Base-by-base conservation (phyloP, 2,113 vertebrate species). In the Seriola quinqueradiata region DNA sequence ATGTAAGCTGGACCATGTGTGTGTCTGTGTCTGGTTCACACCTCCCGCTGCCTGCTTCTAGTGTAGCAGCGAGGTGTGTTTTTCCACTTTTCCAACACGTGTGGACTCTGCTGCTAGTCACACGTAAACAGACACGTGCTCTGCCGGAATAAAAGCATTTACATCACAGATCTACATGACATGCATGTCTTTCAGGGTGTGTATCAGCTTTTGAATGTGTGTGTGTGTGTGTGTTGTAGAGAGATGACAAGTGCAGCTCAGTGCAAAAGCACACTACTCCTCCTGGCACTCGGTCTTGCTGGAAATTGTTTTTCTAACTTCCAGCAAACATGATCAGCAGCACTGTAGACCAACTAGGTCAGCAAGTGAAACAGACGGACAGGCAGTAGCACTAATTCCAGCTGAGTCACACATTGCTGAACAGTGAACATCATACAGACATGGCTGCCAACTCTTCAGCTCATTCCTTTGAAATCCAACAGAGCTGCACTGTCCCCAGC, bases 351-450 rank as follows among this genome's bases (percentile, higher is more conserved):
- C 61, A 50, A 58, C 72, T 19, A 67, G 74, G 60, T 87, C 72
- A 84, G 82, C 70, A 65, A 79, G 60, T 32, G 34, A 67, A 55
- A 70, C 36, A 59, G 58, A 40, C 23, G 2, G 19, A 57, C 63
- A 28, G 57, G 79, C 70, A 79, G 68, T 23, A 60, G 46, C 48
- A n/a, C 61, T 54, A 14, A 44, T 58, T 80, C 21, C 69, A 71
- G 84, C 87, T 83, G 88, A 87, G 83, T 83, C 83, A 74, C 77
- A 74, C 76, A 70, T 81, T 82, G 42, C 38, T 75, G 70, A 52
- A 46, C 14, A 28, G 44, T 84, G 54, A 70, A 48, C 61, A 80
- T 48, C 65, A 68, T 17, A 25, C 46, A 57, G 11, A 25, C 63
- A 7, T 16, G 38, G 28, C 77, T 77, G 78, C 67, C 59, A 76